Evolutionary conservation across 2,888 invertebrate species (phyloP).

Genomic region (Ichneumoninae sp.): DNA sequence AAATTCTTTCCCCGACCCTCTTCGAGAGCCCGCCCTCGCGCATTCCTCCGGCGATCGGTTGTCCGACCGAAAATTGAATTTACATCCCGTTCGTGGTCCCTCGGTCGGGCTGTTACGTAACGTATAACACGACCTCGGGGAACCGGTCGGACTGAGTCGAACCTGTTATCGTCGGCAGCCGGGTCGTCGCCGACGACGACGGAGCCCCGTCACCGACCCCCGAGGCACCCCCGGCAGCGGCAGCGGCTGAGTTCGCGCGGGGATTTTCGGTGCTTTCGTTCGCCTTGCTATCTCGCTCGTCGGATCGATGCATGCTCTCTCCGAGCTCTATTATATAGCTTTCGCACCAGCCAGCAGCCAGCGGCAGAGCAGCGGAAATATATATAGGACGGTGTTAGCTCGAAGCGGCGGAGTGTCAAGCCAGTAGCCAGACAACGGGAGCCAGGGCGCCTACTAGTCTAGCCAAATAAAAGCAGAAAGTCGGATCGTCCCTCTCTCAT

Average conservation of each 20-base stretch:
- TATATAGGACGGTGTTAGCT: background rate
- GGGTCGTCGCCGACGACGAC: constrained; percentile 51
- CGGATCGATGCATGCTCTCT: constrained; percentile 53
- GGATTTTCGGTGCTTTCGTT: constrained; percentile 50
- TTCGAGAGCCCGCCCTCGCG: background rate
- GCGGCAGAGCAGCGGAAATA: constrained; percentile 11
- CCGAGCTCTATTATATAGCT: background rate
- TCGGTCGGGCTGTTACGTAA: constrained; percentile 51
- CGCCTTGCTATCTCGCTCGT: constrained; percentile 43
- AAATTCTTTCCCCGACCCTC: constrained; percentile 3
- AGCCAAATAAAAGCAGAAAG: constrained; percentile 81
- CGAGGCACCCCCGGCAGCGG: constrained; percentile 3
- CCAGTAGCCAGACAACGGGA: constrained; percentile 71
- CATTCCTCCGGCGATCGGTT: constrained; percentile 13
- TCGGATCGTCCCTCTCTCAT: constrained; percentile 55
- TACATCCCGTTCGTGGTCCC: constrained; percentile 46
- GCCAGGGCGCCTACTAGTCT: constrained; percentile 79
- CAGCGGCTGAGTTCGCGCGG: constrained; percentile 11
- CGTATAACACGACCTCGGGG: constrained; percentile 45
- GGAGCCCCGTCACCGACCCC: constrained; percentile 49
- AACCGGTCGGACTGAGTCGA: constrained; percentile 13
- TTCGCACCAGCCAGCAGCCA: constrained; percentile 22
- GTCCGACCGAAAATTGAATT: constrained; percentile 60
- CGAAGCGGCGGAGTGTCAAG: constrained; percentile 10
- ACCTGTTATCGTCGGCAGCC: constrained; percentile 44